phyloP scores from a whole-genome alignment of 2,797 vertebrate species.

The Chelon labrosus region DNA sequence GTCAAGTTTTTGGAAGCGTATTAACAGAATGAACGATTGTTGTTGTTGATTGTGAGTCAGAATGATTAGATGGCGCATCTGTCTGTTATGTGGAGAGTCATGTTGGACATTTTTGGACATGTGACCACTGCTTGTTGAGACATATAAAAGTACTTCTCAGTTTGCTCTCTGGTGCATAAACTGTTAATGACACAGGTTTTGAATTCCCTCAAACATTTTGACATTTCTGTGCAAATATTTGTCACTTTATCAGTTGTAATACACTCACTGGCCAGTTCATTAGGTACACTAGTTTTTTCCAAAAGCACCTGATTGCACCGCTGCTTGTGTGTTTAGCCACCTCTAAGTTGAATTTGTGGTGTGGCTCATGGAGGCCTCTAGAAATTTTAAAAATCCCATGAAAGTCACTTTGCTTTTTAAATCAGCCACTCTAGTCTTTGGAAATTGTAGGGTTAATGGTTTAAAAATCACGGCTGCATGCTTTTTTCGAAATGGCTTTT shows the following conservation, averaged over 20 bases:
- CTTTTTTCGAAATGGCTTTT: not conserved
- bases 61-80: not conserved
- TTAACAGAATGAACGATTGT: conserved; percentile 7
- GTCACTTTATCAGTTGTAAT: no score
- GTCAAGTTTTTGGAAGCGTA: not conserved
- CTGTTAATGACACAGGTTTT: not conserved
- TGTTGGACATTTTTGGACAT: not conserved
- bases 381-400: not conserved
- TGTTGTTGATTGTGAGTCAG: not conserved
- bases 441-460: no score
- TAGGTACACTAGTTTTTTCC: not conserved
- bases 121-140: no score
- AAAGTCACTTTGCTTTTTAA: not conserved
- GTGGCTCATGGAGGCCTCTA: not conserved
- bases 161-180: no score
- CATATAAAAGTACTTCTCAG: no score
- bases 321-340: no score
- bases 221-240: not conserved
- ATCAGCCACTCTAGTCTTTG: no score
- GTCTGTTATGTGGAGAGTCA: not conserved
- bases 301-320: not conserved
- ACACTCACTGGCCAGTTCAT: no score
- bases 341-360: no score
- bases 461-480: no score
- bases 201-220: not conserved